Evolutionary conservation across 2,888 invertebrate genomes (phyloP).

Genomic region (Keiferia lycopersicella): DNA sequence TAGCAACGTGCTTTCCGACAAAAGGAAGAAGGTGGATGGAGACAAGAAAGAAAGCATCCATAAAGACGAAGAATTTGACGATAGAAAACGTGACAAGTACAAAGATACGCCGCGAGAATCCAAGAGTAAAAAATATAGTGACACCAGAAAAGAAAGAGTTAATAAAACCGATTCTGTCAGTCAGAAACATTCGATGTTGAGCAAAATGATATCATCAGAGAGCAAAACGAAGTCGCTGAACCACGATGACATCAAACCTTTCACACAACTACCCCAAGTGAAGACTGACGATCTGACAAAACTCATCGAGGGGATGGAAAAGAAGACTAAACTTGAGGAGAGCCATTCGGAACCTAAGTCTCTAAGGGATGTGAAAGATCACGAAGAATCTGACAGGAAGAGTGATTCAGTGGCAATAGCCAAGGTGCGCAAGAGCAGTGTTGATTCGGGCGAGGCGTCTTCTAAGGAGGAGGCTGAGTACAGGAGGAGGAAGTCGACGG

Average conservation of each 20-base stretch:
- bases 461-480: conserved; percentile 62
- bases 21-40: conserved; percentile 70
- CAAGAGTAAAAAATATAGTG: conserved; percentile 76
- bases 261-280: conserved; percentile 75
- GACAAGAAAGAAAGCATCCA: conserved; percentile 66
- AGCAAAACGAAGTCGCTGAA: conserved; percentile 63
- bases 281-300: conserved; percentile 75
- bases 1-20: conserved; percentile 62
- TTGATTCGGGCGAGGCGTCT: conserved; percentile 61
- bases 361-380: conserved; percentile 61
- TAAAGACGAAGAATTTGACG: conserved; percentile 69
- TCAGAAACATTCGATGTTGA: conserved; percentile 67
- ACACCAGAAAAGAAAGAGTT: conserved; percentile 71
- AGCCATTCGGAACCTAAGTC: conserved; percentile 41
- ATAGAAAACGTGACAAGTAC: conserved; percentile 67
- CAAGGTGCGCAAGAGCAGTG: conserved; percentile 64
- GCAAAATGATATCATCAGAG: conserved; percentile 64
- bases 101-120: conserved; percentile 73
- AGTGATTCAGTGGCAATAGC: conserved; percentile 43
- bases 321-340: conserved; percentile 64
- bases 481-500: conserved; percentile 80
- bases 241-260: conserved; percentile 74
- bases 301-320: conserved; percentile 72
- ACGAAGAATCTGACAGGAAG: conserved; percentile 48
- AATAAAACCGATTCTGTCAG: conserved; percentile 57